Evolutionary conservation across 92 coral and sea anemone species (phyloP), one percentile per base, ranked within the genome.

Genomic region (Plumapathes pennacea): DNA sequence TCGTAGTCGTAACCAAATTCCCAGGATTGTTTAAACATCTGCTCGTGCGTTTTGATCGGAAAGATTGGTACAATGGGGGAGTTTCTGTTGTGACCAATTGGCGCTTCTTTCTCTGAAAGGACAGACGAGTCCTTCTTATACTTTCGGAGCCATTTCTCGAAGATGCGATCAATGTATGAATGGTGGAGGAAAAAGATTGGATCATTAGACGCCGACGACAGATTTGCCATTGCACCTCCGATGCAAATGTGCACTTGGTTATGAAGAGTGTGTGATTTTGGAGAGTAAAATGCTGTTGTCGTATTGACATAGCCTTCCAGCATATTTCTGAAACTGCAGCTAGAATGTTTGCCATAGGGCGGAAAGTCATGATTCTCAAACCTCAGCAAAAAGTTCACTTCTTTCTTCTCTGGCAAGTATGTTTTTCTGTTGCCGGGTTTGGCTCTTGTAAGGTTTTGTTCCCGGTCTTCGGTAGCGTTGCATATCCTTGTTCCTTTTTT

Each of bases 111-210:
- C 2, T 54, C 11, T 14, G 68, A 21, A 2, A 54, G 57, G 3
- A 46, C 60, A 13, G 64, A 50, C 0, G 71, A 55, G 9, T 26
- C 52, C 33, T 46, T 38, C 12, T 62, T 43, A 33, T 32, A 40
- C 32, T 58, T 70, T 25, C 79, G 46, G 10, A 77, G 43, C 84
- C 84, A 77, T 14, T 77, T 77, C 19, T 77, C 84, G 29, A 58
- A 36, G 38, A 77, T 57, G 8, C 51, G 69, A 51, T 77, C 77
- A n/a, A 77, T 58, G 32, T 59, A 77, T 4, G 60, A 39, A 24
- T 77, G 84, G 27, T 77, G 84, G 19, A 77, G 84, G 0, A 33
- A 15, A 34, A 77, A 77, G 19, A 70, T 54, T n/a, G 81, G 81
- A 60, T 80, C 86, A 41, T 80, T 80, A 4, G 86, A 10, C 0